phyloP scores from a whole-genome alignment of 2,888 invertebrate species.

The Pemphredon lugubris region DNA sequence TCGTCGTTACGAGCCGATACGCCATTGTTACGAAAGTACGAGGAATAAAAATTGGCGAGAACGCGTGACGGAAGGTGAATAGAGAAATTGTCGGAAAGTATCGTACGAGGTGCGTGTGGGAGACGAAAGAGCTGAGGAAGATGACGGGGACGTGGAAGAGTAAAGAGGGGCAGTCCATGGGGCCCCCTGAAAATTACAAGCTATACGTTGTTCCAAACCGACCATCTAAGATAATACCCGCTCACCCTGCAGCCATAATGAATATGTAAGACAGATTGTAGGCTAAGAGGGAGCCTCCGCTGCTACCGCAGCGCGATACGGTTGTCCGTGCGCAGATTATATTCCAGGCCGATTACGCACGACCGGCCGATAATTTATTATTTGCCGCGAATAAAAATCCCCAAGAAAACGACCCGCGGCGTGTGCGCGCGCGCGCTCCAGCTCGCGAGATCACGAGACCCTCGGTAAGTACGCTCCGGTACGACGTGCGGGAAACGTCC shows the following conservation, averaged over 20 bases:
- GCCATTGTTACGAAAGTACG: too few relatives aligned
- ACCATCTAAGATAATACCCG: constrained; percentile 81
- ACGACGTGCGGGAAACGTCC: too few relatives aligned
- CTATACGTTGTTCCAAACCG: constrained; percentile 79
- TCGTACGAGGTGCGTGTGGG: constrained; percentile 35
- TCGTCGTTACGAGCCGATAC: too few relatives aligned
- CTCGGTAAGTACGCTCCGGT: neutral
- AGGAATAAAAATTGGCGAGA: neutral
- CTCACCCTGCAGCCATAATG: constrained; percentile 80
- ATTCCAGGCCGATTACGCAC: constrained; percentile 71
- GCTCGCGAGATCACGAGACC: too few relatives aligned
- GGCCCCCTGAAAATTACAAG: constrained; percentile 80
- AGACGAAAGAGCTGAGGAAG: constrained; percentile 16
- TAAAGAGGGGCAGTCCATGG: constrained; percentile 52
- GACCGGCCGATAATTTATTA: constrained; percentile 75
- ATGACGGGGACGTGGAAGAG: constrained; percentile 40
- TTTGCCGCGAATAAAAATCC: constrained; percentile 75
- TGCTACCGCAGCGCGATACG: constrained; percentile 80
- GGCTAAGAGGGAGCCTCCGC: constrained; percentile 79
- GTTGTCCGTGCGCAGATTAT: constrained; percentile 79
- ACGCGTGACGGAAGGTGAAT: constrained; percentile 16
- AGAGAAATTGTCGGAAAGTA: constrained; percentile 18
- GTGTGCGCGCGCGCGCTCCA: constrained; percentile 28
- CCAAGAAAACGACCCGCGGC: constrained; percentile 64
- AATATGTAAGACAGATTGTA: constrained; percentile 81